A percentile compares a stretch with the other conserved stretches of the same genome.
Conservation (phyloP, 2,888 invertebrate genomes). For the Nomada ruficornis region DNA sequence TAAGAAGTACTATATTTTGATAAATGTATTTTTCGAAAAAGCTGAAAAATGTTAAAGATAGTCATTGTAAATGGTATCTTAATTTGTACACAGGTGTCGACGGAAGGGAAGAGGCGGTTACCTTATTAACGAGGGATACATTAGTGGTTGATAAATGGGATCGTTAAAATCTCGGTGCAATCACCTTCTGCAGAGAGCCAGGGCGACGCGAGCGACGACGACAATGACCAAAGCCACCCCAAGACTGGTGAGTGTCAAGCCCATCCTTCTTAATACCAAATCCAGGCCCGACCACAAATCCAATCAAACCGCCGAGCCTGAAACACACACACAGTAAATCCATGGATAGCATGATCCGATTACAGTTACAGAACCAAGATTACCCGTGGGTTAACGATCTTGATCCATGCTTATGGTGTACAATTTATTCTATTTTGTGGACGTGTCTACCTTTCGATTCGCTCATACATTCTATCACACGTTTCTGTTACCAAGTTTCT, state of each 20-base stretch:
- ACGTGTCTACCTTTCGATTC: background rate
- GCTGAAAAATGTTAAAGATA: background rate
- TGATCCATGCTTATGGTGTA: conserved; percentile 20
- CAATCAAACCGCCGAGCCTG: conserved; percentile 65
- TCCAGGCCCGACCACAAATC: conserved; percentile 65
- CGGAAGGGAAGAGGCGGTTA: background rate
- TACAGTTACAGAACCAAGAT: conserved; percentile 60
- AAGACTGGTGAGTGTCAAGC: conserved; percentile 79
- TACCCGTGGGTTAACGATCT: conserved; percentile 58
- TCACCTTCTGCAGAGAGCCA: conserved; percentile 79
- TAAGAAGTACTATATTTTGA: too few species aligned
- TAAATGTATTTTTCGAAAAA: background rate
- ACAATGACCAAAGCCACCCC: conserved; percentile 76
- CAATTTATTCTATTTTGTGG: conserved; percentile 15
- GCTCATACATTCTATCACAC: background rate
- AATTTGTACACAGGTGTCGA: background rate
- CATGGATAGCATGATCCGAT: conserved; percentile 62
- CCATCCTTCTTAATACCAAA: conserved; percentile 73
- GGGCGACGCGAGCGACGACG: conserved; percentile 75
- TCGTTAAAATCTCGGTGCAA: conserved; percentile 41
- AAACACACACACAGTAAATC: conserved; percentile 64
- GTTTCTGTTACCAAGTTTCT: background rate
- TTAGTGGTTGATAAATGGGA: conserved; percentile 8
- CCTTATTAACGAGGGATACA: background rate
- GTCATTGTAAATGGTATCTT: background rate